phyloP scores from a whole-genome alignment of 2,113 vertebrate genomes.

The Plectropomus leopardus region DNA sequence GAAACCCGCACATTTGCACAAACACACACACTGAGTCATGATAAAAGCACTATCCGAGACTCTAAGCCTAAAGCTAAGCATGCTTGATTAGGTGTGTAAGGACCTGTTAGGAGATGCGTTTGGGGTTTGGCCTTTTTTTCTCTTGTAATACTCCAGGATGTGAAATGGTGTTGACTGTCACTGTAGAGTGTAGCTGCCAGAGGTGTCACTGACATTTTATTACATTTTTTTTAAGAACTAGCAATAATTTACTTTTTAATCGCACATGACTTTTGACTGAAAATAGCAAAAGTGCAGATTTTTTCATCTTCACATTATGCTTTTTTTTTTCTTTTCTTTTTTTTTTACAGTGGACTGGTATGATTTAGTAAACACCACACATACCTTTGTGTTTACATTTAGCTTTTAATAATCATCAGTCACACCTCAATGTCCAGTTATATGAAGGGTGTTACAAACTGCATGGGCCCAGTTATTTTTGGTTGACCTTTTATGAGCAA shows the following conservation, averaged over 20 bases:
- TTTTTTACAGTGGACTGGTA: background rate
- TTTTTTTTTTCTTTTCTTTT: background rate
- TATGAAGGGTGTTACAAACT: background rate
- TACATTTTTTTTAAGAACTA: background rate
- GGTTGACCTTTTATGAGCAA: background rate
- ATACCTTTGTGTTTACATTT: background rate
- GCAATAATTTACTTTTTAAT: background rate
- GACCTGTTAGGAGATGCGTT: slow-evolving; percentile 48
- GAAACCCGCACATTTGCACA: slow-evolving; percentile 25
- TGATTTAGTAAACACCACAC: background rate
- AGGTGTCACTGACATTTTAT: background rate
- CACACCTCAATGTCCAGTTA: background rate
- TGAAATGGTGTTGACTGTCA: slow-evolving; percentile 25
- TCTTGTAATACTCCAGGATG: slow-evolving; percentile 26
- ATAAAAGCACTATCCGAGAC: slow-evolving; percentile 59
- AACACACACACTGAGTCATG: slow-evolving; percentile 46
- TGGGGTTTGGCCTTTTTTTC: slow-evolving; percentile 31
- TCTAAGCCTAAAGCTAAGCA: slow-evolving; percentile 61
- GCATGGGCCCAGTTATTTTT: background rate
- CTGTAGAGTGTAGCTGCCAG: background rate
- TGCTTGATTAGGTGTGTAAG: slow-evolving; percentile 70
- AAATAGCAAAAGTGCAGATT: background rate
- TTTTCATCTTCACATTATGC: background rate
- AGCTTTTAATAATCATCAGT: background rate
- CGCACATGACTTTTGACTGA: background rate